Conservation (phyloP, 2,797 vertebrate genomes). For the Pangasius sanitwongsei region DNA sequence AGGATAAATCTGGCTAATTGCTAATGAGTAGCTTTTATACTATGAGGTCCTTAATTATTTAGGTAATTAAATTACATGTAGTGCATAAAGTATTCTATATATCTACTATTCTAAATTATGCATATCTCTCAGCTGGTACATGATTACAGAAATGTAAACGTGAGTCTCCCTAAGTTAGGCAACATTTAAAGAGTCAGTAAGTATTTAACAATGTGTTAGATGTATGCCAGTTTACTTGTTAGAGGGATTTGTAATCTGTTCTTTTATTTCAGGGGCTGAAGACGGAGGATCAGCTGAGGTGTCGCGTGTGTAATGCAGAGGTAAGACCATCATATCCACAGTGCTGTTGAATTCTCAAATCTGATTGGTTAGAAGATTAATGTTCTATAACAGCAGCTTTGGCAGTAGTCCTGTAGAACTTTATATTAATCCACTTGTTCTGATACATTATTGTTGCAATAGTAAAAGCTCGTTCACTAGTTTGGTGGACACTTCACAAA, state of each 20-base stretch:
- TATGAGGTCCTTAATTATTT: conserved; percentile 55
- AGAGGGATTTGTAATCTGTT: background rate
- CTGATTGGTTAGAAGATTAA: background rate
- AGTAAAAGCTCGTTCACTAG: background rate
- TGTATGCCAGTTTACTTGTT: background rate
- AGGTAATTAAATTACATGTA: conserved; percentile 51
- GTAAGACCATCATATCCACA: conserved; percentile 62
- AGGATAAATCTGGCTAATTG: conserved; percentile 57
- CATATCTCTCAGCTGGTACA: background rate
- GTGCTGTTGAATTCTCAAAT: background rate
- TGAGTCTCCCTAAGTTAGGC: background rate
- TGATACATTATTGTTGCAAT: background rate
- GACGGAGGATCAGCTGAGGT: conserved; percentile 62
- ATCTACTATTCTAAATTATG: background rate
- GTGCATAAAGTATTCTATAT: conserved; percentile 27
- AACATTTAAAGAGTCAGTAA: background rate
- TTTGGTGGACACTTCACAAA: too few species aligned
- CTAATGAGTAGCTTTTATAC: conserved; percentile 56
- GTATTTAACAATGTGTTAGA: background rate
- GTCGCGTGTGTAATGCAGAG: conserved; percentile 68
- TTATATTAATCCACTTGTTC: background rate
- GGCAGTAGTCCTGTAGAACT: background rate
- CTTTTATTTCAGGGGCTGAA: conserved; percentile 64
- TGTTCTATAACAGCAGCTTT: conserved; percentile 1
- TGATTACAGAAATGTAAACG: background rate